Percentiles rank a stretch among this genome's conserved stretches.
These are phyloP conservation scores for Drosophila jambulina DNA, from an alignment of 1,140 invertebrate species.

Conservation along the genomic window DNA sequence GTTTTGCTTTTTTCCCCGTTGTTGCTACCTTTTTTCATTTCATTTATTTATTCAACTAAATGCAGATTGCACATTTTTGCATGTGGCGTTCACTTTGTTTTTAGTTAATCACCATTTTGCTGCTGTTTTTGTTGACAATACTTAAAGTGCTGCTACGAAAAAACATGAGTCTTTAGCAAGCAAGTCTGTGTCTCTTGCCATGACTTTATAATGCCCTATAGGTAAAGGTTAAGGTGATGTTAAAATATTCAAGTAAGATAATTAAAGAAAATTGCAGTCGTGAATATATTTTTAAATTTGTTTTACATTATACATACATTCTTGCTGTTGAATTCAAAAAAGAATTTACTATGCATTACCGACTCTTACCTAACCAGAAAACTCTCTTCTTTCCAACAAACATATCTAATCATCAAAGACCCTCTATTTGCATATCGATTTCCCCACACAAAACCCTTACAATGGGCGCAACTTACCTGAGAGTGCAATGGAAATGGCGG, in stretches of 20 bases:
- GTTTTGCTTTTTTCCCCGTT: conserved; percentile 32
- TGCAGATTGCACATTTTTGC: conserved; percentile 63
- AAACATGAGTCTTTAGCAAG: neutral
- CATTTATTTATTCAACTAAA: conserved; percentile 65
- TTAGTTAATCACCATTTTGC: conserved; percentile 32
- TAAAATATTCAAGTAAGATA: neutral
- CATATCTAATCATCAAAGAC: conserved; percentile 29
- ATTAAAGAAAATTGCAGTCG: neutral
- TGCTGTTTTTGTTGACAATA: conserved; percentile 7
- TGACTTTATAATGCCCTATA: neutral
- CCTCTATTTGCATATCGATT: conserved; percentile 44
- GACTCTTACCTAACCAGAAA: neutral
- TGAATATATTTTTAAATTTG: too few relatives aligned
- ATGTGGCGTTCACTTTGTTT: conserved; percentile 38
- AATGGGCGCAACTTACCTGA: conserved; percentile 39
- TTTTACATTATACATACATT: neutral
- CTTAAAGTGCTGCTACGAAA: neutral
- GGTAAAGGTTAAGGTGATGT: too few relatives aligned
- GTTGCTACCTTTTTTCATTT: conserved; percentile 26
- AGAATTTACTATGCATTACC: neutral
- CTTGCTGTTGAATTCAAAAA: neutral
- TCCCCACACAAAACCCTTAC: conserved; percentile 21
- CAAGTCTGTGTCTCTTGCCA: neutral
- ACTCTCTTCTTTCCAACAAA: neutral
- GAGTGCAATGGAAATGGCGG: conserved; percentile 56